A percentile compares a stretch with the other conserved stretches of the same genome.
Conservation (phyloP, 2,113 vertebrate genomes). For the Glareola pratincola region DNA sequence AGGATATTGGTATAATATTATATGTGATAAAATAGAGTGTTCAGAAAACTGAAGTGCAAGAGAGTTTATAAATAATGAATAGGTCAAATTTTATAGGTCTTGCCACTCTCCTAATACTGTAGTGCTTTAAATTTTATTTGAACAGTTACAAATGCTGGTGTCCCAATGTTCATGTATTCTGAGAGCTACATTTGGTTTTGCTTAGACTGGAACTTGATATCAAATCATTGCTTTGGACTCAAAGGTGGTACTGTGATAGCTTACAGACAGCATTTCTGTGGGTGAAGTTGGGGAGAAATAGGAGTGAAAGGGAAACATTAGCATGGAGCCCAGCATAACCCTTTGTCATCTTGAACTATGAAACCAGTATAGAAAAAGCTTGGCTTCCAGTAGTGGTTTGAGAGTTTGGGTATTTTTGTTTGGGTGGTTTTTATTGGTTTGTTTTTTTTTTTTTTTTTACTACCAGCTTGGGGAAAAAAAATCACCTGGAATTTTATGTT, state of each 20-base stretch:
- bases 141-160: not conserved
- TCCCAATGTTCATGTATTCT: not conserved
- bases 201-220: not conserved
- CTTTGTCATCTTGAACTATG: not conserved
- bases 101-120: not conserved
- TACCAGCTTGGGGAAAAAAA: not conserved
- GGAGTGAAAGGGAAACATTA: not conserved
- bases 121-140: not conserved
- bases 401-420: not conserved
- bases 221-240: not conserved
- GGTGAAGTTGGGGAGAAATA: not conserved
- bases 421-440: not conserved
- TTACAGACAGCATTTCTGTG: not conserved
- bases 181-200: not conserved
- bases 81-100: not conserved
- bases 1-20: not conserved
- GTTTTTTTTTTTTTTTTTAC: not conserved
- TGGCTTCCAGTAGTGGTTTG: not conserved
- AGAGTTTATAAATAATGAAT: not conserved
- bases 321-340: not conserved
- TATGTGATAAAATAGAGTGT: not conserved
- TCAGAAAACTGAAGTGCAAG: not conserved
- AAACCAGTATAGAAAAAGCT: fast-evolving
- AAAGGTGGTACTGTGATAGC: not conserved
- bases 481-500: not conserved